A percentile compares a stretch with the other conserved stretches of the same genome.
These are phyloP conservation scores for Erynnis tages DNA, from an alignment of 2,888 invertebrate genomes.

Conservation along the genomic window DNA sequence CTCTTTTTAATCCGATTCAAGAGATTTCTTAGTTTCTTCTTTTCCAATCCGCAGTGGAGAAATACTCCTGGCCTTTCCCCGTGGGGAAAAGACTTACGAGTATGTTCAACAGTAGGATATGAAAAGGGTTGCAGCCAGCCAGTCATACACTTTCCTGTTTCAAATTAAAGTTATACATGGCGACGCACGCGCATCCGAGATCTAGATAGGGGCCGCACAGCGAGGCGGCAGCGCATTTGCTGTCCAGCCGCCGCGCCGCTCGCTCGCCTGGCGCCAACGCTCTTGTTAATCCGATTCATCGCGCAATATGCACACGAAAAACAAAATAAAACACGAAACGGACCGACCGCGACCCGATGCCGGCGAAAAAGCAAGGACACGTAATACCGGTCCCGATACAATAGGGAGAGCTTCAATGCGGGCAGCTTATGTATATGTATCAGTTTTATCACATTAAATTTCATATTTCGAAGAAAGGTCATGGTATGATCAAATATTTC, in stretches of 20 bases:
- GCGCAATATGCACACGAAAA: conserved; percentile 50
- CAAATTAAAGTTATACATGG: background rate
- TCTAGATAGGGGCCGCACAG: conserved; percentile 60
- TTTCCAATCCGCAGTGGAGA: too few relatives aligned
- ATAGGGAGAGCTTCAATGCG: conserved; percentile 34
- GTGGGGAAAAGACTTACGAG: too few relatives aligned
- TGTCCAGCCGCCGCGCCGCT: conserved; percentile 54
- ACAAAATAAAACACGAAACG: conserved; percentile 54
- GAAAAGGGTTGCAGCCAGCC: too few relatives aligned
- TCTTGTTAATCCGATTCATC: conserved; percentile 73
- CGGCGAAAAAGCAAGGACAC: conserved; percentile 52
- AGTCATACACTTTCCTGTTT: too few relatives aligned
- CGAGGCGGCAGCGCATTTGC: conserved; percentile 54
- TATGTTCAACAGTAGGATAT: too few relatives aligned
- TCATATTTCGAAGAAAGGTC: too few relatives aligned
- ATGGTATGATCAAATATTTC: too few relatives aligned
- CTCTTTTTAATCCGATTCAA: too few relatives aligned
- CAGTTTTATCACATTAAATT: too few relatives aligned
- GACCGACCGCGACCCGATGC: conserved; percentile 32
- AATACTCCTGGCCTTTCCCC: too few relatives aligned
- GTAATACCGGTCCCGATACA: conserved; percentile 54
- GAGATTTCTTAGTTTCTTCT: too few relatives aligned
- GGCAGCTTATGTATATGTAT: too few relatives aligned
- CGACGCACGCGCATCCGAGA: conserved; percentile 35
- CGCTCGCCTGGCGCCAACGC: conserved; percentile 66